Percentiles rank a stretch among this genome's conserved stretches.
Evolutionary conservation across 2,888 invertebrate genomes (phyloP).

Genomic region (Iselma pallidipennis): DNA sequence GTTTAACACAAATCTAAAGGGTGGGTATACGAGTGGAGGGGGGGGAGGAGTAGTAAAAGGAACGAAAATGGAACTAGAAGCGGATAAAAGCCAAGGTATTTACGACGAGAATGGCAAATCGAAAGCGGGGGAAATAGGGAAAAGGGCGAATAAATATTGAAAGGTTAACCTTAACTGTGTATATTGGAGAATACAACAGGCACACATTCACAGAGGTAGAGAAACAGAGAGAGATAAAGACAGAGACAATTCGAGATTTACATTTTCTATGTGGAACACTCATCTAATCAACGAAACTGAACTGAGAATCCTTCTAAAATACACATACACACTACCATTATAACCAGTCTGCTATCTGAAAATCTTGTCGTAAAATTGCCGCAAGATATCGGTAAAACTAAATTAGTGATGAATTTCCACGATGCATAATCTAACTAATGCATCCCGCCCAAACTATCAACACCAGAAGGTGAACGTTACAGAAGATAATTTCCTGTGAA

Average conservation of each 20-base stretch:
- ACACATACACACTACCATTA: no score
- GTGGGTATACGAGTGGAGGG: neutral
- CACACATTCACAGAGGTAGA: no score
- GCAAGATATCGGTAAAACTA: neutral
- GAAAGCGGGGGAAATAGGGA: constrained; percentile 38
- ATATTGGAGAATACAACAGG: constrained; percentile 18
- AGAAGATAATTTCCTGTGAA: neutral
- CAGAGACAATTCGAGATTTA: constrained; percentile 26
- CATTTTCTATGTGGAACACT: constrained; percentile 32
- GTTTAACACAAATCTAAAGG: constrained; percentile 28
- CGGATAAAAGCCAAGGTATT: constrained; percentile 39
- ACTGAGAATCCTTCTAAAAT: constrained; percentile 14
- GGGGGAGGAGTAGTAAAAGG: neutral
- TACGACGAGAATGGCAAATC: constrained; percentile 39
- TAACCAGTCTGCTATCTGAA: neutral
- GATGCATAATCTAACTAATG: constrained; percentile 9
- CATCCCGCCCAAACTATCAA: constrained; percentile 7
- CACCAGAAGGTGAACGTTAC: constrained; percentile 2
- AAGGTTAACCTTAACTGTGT: constrained; percentile 33
- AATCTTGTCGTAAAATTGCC: constrained; percentile 4
- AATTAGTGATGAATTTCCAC: constrained; percentile 12
- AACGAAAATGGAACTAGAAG: constrained; percentile 37
- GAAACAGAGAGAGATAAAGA: no score
- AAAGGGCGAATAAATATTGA: constrained; percentile 41
- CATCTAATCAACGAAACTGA: constrained; percentile 28